Conservation (phyloP, 2,797 vertebrate species). For the Hypotaenidia philippensis region DNA sequence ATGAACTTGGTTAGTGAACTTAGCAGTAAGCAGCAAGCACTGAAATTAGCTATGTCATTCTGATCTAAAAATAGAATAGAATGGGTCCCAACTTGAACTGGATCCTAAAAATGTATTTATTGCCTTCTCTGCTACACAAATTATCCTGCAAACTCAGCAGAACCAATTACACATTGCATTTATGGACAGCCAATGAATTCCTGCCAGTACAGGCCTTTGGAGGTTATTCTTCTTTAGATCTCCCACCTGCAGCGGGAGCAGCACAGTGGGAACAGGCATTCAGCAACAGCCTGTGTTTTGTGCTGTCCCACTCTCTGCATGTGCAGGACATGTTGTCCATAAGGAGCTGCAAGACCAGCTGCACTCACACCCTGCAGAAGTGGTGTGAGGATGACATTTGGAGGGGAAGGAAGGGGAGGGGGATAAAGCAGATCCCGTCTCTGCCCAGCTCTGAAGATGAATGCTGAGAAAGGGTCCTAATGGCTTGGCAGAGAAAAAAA, state of each 20-base stretch:
- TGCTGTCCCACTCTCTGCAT: not conserved
- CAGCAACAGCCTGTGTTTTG: not conserved
- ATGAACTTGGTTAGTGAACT: not conserved
- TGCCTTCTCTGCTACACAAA: not conserved
- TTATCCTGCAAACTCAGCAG: conserved; percentile 13
- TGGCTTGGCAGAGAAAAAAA: conserved; percentile 31
- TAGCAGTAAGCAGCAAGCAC: not conserved
- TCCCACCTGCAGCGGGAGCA: not conserved
- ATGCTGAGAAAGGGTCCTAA: not conserved
- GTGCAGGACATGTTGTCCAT: accelerated
- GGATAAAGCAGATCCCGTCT: accelerated
- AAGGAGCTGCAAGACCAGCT: not conserved
- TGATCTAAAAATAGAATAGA: not conserved
- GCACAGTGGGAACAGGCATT: not conserved
- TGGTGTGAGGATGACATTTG: accelerated
- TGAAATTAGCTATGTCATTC: not conserved
- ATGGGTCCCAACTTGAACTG: not conserved
- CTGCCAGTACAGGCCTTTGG: not conserved
- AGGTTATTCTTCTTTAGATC: not conserved
- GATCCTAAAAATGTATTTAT: not conserved
- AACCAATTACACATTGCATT: not conserved
- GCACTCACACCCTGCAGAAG: accelerated
- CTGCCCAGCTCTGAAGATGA: not conserved
- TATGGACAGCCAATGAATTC: not conserved
- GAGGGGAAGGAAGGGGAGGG: not conserved